Percentiles rank a stretch among this genome's conserved stretches.
phyloP scores from a whole-genome alignment of 1,140 invertebrate species.

The Pseudomyrmex dendroicus region DNA sequence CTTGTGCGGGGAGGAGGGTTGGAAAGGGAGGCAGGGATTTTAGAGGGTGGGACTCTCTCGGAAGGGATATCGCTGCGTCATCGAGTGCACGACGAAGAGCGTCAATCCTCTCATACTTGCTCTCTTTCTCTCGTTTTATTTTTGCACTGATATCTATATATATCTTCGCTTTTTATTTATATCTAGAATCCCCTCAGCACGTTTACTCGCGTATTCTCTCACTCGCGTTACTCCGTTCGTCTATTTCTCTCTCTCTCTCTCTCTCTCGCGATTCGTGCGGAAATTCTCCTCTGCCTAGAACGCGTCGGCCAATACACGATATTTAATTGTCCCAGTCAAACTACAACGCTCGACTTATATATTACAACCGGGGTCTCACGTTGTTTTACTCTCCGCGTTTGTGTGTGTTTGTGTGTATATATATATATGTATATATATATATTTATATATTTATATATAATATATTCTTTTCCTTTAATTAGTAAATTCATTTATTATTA shows the following conservation, averaged over 20 bases:
- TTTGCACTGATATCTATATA: slow-evolving; percentile 63
- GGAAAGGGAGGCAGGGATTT: slow-evolving; percentile 47
- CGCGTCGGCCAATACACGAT: slow-evolving; percentile 65
- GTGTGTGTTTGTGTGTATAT: slow-evolving; percentile 73
- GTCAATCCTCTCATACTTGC: slow-evolving; percentile 38
- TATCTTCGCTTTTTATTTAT: slow-evolving; percentile 61
- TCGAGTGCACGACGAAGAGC: slow-evolving; percentile 59
- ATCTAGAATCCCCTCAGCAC: slow-evolving; percentile 60
- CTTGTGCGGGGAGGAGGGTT: slow-evolving; percentile 29
- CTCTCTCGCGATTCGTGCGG: neutral
- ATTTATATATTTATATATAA: slow-evolving; percentile 79
- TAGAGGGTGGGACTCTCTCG: slow-evolving; percentile 43
- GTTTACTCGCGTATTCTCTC: slow-evolving; percentile 46
- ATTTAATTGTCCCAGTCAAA: slow-evolving; percentile 67
- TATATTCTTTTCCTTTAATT: slow-evolving; percentile 83
- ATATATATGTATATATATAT: slow-evolving; percentile 79
- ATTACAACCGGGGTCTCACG: slow-evolving; percentile 80
- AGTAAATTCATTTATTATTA: slow-evolving; percentile 85
- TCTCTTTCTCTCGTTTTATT: neutral
- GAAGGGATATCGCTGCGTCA: slow-evolving; percentile 62
- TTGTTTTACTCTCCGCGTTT: slow-evolving; percentile 64
- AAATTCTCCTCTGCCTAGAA: slow-evolving; percentile 38
- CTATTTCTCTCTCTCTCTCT: neutral
- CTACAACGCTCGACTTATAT: slow-evolving; percentile 69
- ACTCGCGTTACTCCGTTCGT: slow-evolving; percentile 10